Conservation (phyloP, 2,888 invertebrate genomes). For the Gibbula magus region DNA sequence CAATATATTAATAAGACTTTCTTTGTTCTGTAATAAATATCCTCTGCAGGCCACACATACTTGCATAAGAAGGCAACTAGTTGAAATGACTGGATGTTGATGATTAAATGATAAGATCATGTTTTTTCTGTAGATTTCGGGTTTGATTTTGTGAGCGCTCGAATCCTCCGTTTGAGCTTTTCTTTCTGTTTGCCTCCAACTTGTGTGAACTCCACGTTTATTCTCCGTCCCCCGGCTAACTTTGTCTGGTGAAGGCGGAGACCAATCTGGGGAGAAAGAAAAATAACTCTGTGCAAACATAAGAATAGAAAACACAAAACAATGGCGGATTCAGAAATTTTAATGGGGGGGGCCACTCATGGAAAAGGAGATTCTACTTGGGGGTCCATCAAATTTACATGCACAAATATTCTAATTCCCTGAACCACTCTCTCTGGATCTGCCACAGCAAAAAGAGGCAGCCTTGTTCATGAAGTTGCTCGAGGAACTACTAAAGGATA, state of each 20-base stretch:
- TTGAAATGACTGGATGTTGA: not conserved
- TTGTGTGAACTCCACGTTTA: slow-evolving; percentile 70
- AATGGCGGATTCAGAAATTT: too few species aligned
- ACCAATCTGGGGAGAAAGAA: slow-evolving; percentile 59
- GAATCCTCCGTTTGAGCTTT: slow-evolving; percentile 57
- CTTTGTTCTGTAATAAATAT: too few species aligned
- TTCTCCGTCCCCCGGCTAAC: slow-evolving; percentile 61
- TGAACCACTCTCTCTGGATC: too few species aligned
- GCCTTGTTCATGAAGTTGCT: too few species aligned
- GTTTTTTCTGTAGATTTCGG: not conserved
- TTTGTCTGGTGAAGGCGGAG: slow-evolving; percentile 70
- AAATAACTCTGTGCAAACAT: not conserved
- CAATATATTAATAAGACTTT: too few species aligned
- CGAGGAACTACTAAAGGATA: too few species aligned
- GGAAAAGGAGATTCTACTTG: too few species aligned
- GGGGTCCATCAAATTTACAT: too few species aligned
- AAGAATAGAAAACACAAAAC: too few species aligned
- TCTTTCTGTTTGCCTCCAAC: slow-evolving; percentile 60
- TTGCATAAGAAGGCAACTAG: not conserved
- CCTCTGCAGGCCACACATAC: not conserved
- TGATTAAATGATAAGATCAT: not conserved
- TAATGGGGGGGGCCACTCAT: too few species aligned
- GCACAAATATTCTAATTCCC: too few species aligned
- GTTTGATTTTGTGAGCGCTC: slow-evolving; percentile 41
- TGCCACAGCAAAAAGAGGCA: too few species aligned